A percentile compares a stretch with the other conserved stretches of the same genome.
Conservation (phyloP, 2,888 invertebrate species). For the Ctenicera cuprea region DNA sequence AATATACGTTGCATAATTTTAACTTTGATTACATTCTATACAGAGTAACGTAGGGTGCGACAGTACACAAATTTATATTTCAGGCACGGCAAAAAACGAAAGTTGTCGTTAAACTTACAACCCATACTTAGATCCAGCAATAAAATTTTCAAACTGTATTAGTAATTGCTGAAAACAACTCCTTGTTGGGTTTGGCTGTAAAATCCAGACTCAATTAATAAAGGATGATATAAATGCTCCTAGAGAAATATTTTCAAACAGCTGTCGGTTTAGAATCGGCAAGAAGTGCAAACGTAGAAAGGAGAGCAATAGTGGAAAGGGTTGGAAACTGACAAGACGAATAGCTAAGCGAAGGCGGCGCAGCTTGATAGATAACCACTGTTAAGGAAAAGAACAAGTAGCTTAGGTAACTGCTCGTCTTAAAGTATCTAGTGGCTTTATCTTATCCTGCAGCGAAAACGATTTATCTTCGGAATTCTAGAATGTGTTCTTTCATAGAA, state of each 20-base stretch:
- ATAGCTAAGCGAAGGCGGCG: constrained; percentile 60
- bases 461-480: constrained; percentile 48
- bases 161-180: too few relatives aligned
- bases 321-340: constrained; percentile 49
- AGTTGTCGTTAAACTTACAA: too few relatives aligned
- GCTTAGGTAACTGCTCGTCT: constrained; percentile 58
- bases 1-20: too few relatives aligned
- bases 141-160: too few relatives aligned
- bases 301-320: constrained; percentile 42
- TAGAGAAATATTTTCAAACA: constrained; percentile 20
- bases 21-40: too few relatives aligned
- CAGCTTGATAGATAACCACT: constrained; percentile 68
- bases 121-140: too few relatives aligned
- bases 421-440: constrained; percentile 53
- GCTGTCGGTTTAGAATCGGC: constrained; percentile 25
- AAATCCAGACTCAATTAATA: not conserved
- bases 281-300: constrained; percentile 46
- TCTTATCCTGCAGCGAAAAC: constrained; percentile 47
- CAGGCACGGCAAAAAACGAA: too few relatives aligned
- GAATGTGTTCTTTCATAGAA: constrained; percentile 30
- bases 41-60: too few relatives aligned
- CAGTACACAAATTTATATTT: too few relatives aligned
- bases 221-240: not conserved
- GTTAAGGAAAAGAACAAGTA: constrained; percentile 65
- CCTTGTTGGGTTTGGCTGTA: too few relatives aligned